Percentiles rank a stretch among this genome's conserved stretches.
These are phyloP conservation scores for Arothron firmamentum DNA, from an alignment of 2,113 vertebrate genomes.

Conservation along the genomic window DNA sequence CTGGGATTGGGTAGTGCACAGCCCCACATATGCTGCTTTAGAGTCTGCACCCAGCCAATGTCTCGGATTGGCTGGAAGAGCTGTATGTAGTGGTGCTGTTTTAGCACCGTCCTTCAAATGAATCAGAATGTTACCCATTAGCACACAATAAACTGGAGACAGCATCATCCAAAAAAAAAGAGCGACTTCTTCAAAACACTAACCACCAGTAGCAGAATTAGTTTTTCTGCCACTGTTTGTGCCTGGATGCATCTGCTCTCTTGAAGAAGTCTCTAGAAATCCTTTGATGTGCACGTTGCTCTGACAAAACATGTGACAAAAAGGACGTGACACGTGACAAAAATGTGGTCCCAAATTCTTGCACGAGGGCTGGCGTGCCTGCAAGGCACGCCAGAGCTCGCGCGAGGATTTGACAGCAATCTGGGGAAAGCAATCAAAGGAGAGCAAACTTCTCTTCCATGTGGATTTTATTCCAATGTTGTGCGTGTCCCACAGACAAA, in stretches of 20 bases:
- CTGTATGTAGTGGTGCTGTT: conserved; percentile 83
- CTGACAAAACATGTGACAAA: conserved; percentile 45
- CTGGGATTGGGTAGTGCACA: conserved; percentile 77
- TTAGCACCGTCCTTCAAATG: conserved; percentile 81
- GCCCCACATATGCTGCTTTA: conserved; percentile 82
- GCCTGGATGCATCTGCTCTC: neutral
- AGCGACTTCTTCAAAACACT: conserved; percentile 27
- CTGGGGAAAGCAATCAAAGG: conserved; percentile 53
- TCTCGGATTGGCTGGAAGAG: conserved; percentile 82
- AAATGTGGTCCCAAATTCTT: conserved; percentile 57
- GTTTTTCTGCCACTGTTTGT: neutral
- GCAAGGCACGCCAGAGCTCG: conserved; percentile 51
- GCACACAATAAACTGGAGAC: conserved; percentile 59
- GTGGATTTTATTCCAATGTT: conserved; percentile 60
- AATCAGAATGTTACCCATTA: conserved; percentile 78
- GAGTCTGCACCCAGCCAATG: conserved; percentile 82
- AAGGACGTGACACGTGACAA: conserved; percentile 65
- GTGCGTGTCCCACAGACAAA: conserved; percentile 50
- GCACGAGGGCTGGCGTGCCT: conserved; percentile 48
- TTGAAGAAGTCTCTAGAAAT: conserved; percentile 55
- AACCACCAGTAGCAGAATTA: conserved; percentile 33
- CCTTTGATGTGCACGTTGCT: conserved; percentile 61
- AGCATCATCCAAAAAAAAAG: conserved; percentile 50
- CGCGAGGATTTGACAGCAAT: conserved; percentile 56
- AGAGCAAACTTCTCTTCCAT: conserved; percentile 75